These are phyloP conservation scores for Halictus quadricinctus DNA, from an alignment of 2,888 invertebrate species.

Conservation along the genomic window DNA sequence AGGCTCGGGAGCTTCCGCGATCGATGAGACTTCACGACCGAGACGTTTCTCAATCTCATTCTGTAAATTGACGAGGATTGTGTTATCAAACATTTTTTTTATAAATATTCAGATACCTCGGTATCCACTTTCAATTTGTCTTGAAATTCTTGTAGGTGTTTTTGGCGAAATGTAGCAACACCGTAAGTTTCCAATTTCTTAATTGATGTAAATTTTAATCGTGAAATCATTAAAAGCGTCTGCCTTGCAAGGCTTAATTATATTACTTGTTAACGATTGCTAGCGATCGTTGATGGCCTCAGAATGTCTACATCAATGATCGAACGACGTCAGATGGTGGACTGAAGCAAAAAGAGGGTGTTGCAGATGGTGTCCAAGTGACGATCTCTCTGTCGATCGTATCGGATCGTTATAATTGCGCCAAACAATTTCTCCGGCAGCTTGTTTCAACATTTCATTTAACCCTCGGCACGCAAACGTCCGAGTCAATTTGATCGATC, in stretches of 20 bases:
- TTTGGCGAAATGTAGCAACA: too few relatives aligned
- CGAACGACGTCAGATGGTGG: neutral
- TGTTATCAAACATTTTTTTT: neutral
- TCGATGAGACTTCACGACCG: neutral
- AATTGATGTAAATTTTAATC: neutral
- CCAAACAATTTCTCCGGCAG: neutral
- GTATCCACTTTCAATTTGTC: neutral
- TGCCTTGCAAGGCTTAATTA: too few relatives aligned
- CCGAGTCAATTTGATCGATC: neutral
- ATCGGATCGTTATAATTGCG: neutral
- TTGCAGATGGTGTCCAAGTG: neutral
- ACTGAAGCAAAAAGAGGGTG: neutral
- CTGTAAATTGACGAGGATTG: neutral
- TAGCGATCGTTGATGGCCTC: neutral
- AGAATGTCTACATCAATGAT: neutral
- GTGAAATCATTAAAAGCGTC: too few relatives aligned
- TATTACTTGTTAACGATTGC: neutral
- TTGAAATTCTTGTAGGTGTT: too few relatives aligned
- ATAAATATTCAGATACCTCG: too few relatives aligned
- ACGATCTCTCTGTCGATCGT: neutral
- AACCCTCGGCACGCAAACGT: neutral
- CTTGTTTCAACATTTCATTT: neutral
- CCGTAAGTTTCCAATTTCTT: neutral
- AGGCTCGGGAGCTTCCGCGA: neutral
- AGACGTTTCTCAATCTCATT: neutral